phyloP scores from a whole-genome alignment of 2,888 invertebrate genomes.

The Drosophila barbarae region DNA sequence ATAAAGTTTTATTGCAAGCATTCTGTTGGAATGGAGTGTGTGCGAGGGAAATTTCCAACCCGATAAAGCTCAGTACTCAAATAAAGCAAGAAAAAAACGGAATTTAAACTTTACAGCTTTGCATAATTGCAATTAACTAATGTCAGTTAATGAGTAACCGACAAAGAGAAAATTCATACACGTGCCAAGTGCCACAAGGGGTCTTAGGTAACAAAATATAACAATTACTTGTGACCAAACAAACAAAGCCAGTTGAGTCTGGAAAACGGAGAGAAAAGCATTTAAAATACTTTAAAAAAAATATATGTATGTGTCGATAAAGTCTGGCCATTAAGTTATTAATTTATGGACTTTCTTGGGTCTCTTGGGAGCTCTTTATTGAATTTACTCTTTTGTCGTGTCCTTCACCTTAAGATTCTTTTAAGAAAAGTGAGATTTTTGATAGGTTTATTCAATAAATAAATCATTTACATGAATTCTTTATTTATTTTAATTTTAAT shows the following conservation, averaged over 20 bases:
- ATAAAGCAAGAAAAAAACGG: not conserved
- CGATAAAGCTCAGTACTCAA: constrained; percentile 11
- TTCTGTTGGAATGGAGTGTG: not conserved
- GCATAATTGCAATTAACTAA: constrained; percentile 46
- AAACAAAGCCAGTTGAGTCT: not conserved
- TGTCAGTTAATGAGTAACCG: constrained; percentile 43
- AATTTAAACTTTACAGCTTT: constrained; percentile 17
- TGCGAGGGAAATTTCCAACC: constrained; percentile 3
- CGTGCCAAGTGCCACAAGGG: constrained; percentile 42
- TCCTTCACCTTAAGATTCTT: not conserved
- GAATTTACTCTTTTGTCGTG: not conserved
- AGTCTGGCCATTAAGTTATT: not conserved
- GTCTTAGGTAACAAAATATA: constrained; percentile 42
- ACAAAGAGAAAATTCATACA: constrained; percentile 25
- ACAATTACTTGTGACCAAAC: constrained; percentile 8
- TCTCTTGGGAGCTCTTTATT: not conserved
- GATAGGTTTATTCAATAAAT: too few species aligned
- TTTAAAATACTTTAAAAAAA: not conserved
- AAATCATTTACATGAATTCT: not conserved
- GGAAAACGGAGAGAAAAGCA: not conserved
- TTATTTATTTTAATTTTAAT: too few species aligned
- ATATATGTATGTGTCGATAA: constrained; percentile 5
- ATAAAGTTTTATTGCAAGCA: constrained; percentile 30
- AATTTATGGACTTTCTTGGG: not conserved
- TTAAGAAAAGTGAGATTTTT: not conserved